Evolutionary conservation across 2,888 invertebrate species (phyloP), one percentile per base, ranked within the genome.

Genomic region (Mylabris sibirica): DNA sequence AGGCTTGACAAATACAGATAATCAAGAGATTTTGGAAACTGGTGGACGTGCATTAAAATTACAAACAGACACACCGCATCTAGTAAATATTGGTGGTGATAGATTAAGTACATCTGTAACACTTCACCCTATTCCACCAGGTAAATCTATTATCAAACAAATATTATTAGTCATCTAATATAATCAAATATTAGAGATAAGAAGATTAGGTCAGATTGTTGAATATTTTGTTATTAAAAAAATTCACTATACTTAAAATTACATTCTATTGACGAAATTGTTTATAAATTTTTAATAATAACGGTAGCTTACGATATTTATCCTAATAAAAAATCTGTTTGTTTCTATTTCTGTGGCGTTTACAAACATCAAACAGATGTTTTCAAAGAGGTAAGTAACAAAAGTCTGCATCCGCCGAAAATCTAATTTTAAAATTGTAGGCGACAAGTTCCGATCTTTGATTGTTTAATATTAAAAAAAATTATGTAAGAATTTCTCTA

Each of bases 41-140:
- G 85, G 87, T 65, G 89, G 89, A 67, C 83, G 90, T 71, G 89
- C 90, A 30, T 85, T 91, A 63, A 89, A 89, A 78, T 88, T 91
- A 70, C 89, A 90, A 80, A 92, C 95, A 73, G 95, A 95, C 84
- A 90, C 92, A 76, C 96, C 96, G 49, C 96, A 97, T 86, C 89
- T 96, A 83, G 95, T 97, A 82, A 96, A 95, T 85, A 90, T 96
- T 81, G 96, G 96, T 72, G 94, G 95, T 75, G 96, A 95, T 69
- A 88, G 96, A 73, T 89, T 96, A 71, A 96, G 95, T 85, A 96
- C 96, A 41, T 94, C 95, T n/a, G 94, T 96, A 79, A 96, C 96
- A 38, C 88, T 96, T 76, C 94, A 96, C 85, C 95, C 96, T 76
- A 89, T 97, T 80, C 93, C 94, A 77, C 92, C 93, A 90, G 96